These are phyloP conservation scores for Tenthredo notha DNA, from an alignment of 2,888 invertebrate genomes.

Conservation along the genomic window DNA sequence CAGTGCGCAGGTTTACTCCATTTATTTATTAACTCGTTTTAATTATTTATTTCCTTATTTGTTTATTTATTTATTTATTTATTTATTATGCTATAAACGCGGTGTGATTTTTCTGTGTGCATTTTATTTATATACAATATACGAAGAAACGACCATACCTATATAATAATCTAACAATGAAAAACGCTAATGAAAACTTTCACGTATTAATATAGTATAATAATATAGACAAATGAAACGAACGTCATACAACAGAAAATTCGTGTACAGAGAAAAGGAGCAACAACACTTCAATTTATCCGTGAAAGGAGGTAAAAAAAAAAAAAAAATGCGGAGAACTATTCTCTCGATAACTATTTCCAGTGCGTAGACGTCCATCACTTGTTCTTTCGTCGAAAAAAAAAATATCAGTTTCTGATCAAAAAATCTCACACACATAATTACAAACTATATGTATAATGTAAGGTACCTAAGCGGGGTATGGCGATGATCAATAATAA, in stretches of 20 bases:
- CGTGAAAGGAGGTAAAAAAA: background rate
- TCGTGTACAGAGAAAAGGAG: background rate
- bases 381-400: background rate
- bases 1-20: too few relatives aligned
- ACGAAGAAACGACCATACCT: background rate
- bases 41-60: background rate
- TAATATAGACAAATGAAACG: background rate
- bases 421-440: background rate
- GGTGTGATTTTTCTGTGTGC: background rate
- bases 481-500: background rate
- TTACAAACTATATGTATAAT: background rate
- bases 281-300: background rate
- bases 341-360: background rate
- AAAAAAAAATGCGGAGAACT: background rate
- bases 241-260: background rate
- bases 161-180: background rate
- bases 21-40: background rate
- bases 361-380: background rate
- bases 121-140: conserved; percentile 3
- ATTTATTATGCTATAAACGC: background rate
- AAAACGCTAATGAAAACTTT: background rate
- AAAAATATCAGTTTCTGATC: background rate
- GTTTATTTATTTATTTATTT: background rate
- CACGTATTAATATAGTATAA: background rate
- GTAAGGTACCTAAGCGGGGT: conserved; percentile 25